A percentile compares a stretch with the other conserved stretches of the same genome.
phyloP scores from a whole-genome alignment of 2,888 invertebrate genomes.

The Polydesmus complanatus region DNA sequence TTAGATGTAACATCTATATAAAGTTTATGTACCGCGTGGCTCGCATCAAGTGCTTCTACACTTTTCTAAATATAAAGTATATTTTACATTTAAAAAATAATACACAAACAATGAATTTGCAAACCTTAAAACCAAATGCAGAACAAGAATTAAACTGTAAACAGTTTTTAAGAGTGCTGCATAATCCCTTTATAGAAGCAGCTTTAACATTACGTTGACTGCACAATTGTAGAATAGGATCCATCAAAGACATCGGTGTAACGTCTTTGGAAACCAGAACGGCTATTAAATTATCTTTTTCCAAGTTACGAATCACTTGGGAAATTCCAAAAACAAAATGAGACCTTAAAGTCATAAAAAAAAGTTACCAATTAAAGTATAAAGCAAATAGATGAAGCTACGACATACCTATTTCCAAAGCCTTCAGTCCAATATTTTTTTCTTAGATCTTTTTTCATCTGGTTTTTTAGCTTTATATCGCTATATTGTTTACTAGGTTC shows the following conservation, averaged over 20 bases:
- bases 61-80: not conserved
- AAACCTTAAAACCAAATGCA: constrained; percentile 18
- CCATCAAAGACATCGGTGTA: constrained; percentile 11
- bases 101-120: too few relatives aligned
- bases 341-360: constrained; percentile 2
- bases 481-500: too few relatives aligned
- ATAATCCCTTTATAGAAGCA: constrained; percentile 7
- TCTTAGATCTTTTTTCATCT: too few relatives aligned
- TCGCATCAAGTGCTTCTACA: not conserved
- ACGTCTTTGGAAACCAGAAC: constrained; percentile 12
- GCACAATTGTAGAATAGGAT: constrained; percentile 11
- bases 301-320: constrained; percentile 5
- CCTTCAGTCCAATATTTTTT: too few relatives aligned
- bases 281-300: constrained; percentile 16
- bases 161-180: not conserved
- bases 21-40: not conserved
- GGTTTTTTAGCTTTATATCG: too few relatives aligned
- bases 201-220: not conserved
- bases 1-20: too few relatives aligned
- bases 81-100: not conserved
- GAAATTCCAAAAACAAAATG: constrained; percentile 8
- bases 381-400: too few relatives aligned
- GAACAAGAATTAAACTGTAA: constrained; percentile 14
- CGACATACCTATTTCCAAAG: too few relatives aligned
- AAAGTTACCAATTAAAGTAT: too few relatives aligned